These are phyloP conservation scores for Amazona guildingii DNA, from an alignment of 2,113 vertebrate genomes.

Conservation along the genomic window DNA sequence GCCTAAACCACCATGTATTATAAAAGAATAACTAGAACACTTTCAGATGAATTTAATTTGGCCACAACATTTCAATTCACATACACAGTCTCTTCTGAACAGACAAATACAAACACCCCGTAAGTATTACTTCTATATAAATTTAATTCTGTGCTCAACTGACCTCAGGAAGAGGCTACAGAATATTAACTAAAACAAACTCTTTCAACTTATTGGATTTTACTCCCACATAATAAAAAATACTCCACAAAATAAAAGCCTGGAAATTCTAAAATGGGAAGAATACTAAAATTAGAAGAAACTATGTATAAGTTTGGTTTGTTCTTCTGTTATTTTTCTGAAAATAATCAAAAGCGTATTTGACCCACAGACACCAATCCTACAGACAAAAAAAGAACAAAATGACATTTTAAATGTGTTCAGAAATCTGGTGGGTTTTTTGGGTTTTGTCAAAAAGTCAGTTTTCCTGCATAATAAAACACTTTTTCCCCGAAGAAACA, in stretches of 20 bases:
- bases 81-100: neutral
- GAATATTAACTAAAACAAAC: neutral
- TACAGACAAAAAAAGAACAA: neutral
- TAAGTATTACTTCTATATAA: neutral
- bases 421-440: neutral
- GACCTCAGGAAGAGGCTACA: neutral
- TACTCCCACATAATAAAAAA: neutral
- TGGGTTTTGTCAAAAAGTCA: neutral
- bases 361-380: neutral
- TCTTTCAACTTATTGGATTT: neutral
- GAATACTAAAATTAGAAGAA: neutral
- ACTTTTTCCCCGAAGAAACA: neutral
- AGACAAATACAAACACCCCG: neutral
- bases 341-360: neutral
- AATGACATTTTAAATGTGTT: neutral
- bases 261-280: neutral
- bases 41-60: neutral
- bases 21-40: neutral
- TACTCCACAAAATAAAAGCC: too few relatives aligned
- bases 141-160: neutral
- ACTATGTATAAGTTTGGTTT: neutral
- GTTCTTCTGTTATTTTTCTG: neutral
- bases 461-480: neutral
- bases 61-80: neutral
- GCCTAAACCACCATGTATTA: accelerated